These are phyloP conservation scores for Oceanodroma leucorhoa DNA, from an alignment of 2,797 vertebrate genomes.

Conservation along the genomic window DNA sequence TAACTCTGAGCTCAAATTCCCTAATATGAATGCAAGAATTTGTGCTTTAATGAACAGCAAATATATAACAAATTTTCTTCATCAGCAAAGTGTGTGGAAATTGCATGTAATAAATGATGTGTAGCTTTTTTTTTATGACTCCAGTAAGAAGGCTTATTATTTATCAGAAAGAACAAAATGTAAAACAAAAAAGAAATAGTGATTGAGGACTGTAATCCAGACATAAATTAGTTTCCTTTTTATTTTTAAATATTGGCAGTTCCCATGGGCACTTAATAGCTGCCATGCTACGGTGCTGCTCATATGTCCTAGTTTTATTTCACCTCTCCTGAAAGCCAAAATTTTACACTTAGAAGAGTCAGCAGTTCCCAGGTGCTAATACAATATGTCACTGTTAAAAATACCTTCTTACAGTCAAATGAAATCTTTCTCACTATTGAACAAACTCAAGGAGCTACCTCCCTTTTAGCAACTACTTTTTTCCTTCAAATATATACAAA, in stretches of 20 bases:
- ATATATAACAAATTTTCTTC: conserved; percentile 23
- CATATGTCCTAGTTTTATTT: conserved; percentile 62
- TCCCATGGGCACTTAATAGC: conserved; percentile 24
- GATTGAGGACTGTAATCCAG: neutral
- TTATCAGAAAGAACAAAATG: conserved; percentile 6
- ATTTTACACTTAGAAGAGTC: conserved; percentile 64
- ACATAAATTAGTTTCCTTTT: conserved; percentile 24
- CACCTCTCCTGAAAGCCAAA: conserved; percentile 52
- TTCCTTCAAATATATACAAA: neutral
- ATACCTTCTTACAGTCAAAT: conserved; percentile 54
- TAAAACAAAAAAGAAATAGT: conserved; percentile 5
- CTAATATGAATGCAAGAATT: conserved; percentile 10
- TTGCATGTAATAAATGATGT: conserved; percentile 3
- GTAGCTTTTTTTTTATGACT: neutral
- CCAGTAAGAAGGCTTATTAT: neutral
- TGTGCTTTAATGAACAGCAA: conserved; percentile 11
- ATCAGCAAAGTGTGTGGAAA: conserved; percentile 19
- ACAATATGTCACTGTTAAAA: conserved; percentile 69
- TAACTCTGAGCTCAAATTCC: neutral
- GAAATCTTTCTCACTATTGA: conserved; percentile 24
- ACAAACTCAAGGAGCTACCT: neutral
- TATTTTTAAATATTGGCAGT: conserved; percentile 41
- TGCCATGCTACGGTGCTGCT: conserved; percentile 39
- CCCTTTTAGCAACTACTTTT: neutral
- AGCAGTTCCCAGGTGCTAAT: conserved; percentile 68